These are phyloP conservation scores for Diabrotica balteata DNA, from an alignment of 2,888 invertebrate genomes.

Conservation along the genomic window DNA sequence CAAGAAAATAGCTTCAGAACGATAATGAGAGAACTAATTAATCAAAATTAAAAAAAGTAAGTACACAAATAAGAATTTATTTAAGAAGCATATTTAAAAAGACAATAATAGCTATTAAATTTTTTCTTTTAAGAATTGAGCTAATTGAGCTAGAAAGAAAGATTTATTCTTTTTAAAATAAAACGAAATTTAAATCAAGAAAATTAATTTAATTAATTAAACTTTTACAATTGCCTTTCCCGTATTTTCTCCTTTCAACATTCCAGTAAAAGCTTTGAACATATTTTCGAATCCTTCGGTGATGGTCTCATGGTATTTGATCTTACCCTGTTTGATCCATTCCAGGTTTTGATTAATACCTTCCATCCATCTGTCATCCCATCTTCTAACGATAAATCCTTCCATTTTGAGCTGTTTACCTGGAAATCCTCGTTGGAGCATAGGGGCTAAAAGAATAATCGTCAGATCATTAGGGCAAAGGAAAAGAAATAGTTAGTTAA, in stretches of 20 bases:
- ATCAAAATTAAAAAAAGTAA: too few species aligned
- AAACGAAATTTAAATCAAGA: too few species aligned
- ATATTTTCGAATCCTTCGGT: slow-evolving; percentile 68
- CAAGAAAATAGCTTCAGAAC: too few species aligned
- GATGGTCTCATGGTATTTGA: slow-evolving; percentile 73
- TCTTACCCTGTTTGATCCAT: slow-evolving; percentile 73
- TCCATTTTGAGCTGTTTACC: slow-evolving; percentile 47
- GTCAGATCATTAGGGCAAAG: too few species aligned
- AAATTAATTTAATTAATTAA: slow-evolving; percentile 19
- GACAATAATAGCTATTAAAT: too few species aligned
- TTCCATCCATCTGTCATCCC: slow-evolving; percentile 65
- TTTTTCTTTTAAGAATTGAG: too few species aligned
- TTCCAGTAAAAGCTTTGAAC: slow-evolving; percentile 46
- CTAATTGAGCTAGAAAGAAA: too few species aligned
- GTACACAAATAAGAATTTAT: too few species aligned
- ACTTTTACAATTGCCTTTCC: slow-evolving; percentile 54
- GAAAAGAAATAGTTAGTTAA: too few species aligned
- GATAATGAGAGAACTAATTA: too few species aligned
- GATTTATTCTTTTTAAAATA: too few species aligned
- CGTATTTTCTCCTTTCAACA: slow-evolving; percentile 47
- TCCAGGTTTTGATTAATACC: slow-evolving; percentile 69
- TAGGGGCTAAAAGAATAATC: slow-evolving; percentile 31
- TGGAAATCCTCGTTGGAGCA: slow-evolving; percentile 40
- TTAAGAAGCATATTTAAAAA: too few species aligned
- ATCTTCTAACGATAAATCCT: slow-evolving; percentile 46